These are phyloP conservation scores for Hydropsyche tenuis DNA, from an alignment of 1,140 invertebrate species.

Conservation along the genomic window DNA sequence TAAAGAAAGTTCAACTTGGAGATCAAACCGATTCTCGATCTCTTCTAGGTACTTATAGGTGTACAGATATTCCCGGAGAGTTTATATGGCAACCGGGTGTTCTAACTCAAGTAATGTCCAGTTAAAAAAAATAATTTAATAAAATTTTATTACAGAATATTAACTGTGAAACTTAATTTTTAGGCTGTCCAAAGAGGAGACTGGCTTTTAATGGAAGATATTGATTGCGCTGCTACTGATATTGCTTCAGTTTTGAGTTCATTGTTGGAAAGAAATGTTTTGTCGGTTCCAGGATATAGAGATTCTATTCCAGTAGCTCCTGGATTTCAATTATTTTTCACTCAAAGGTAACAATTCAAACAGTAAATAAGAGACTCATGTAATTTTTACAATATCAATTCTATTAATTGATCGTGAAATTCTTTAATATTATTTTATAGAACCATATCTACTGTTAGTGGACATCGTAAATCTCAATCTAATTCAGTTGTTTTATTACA, in stretches of 20 bases:
- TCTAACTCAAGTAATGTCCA: constrained; percentile 73
- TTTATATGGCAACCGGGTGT: constrained; percentile 96
- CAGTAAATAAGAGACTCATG: constrained; percentile 25
- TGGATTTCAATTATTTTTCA: constrained; percentile 92
- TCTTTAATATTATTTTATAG: constrained; percentile 59
- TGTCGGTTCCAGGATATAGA: constrained; percentile 86
- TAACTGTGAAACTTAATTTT: constrained; percentile 39
- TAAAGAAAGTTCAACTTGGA: constrained; percentile 89
- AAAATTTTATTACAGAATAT: background rate
- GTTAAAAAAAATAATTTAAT: constrained; percentile 11
- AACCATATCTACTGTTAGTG: constrained; percentile 62
- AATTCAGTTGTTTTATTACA: constrained; percentile 71
- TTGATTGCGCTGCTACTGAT: constrained; percentile 92
- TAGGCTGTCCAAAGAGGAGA: constrained; percentile 86
- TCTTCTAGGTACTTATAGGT: constrained; percentile 92
- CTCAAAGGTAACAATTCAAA: constrained; percentile 71
- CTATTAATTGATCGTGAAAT: background rate
- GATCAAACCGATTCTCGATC: constrained; percentile 98
- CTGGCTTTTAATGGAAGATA: constrained; percentile 96
- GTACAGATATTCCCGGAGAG: constrained; percentile 95
- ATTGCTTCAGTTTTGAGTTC: constrained; percentile 87
- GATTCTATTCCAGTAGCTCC: constrained; percentile 78
- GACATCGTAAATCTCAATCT: constrained; percentile 71
- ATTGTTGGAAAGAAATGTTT: constrained; percentile 82
- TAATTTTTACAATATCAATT: constrained; percentile 13